Evolutionary conservation across 2,113 vertebrate genomes (phyloP).

Genomic region (Lanius collurio): DNA sequence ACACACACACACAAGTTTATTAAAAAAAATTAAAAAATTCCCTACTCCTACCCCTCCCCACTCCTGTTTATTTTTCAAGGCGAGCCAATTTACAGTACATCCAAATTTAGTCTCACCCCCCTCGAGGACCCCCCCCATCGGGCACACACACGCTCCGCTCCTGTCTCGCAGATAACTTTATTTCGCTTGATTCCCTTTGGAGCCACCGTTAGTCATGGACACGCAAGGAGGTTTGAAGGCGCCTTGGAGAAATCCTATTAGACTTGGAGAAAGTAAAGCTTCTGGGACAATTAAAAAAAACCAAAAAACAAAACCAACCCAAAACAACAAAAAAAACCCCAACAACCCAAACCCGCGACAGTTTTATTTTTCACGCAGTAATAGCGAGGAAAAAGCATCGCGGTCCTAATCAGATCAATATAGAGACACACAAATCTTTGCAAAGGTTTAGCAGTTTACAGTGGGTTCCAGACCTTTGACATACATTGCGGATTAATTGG

Average conservation of each 20-base stretch:
- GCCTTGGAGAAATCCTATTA: slow-evolving; percentile 79
- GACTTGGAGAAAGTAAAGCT: slow-evolving; percentile 20
- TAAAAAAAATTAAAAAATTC: not conserved
- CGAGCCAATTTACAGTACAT: not conserved
- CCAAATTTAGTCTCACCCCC: not conserved
- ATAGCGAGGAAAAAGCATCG: not conserved
- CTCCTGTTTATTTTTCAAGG: not conserved
- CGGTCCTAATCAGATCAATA: slow-evolving; percentile 90
- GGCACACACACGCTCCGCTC: not conserved
- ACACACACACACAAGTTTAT: not conserved
- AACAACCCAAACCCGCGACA: slow-evolving; percentile 49
- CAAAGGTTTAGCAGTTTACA: slow-evolving; percentile 79
- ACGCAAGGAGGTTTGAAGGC: not conserved
- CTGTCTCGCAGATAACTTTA: slow-evolving; percentile 10
- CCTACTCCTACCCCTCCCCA: too few relatives aligned
- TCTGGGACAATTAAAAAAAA: not conserved
- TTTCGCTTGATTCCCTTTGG: not conserved
- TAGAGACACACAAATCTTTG: slow-evolving; percentile 81
- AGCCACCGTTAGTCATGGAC: not conserved
- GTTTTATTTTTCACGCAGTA: slow-evolving; percentile 68
- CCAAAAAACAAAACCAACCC: not conserved
- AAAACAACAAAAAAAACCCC: not conserved
- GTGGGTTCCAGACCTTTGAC: slow-evolving; percentile 85
- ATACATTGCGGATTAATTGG: slow-evolving; percentile 89
- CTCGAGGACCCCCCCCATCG: not conserved